Evolutionary conservation across 2,888 invertebrate species (phyloP).

Genomic region (Tortricodes alternella): DNA sequence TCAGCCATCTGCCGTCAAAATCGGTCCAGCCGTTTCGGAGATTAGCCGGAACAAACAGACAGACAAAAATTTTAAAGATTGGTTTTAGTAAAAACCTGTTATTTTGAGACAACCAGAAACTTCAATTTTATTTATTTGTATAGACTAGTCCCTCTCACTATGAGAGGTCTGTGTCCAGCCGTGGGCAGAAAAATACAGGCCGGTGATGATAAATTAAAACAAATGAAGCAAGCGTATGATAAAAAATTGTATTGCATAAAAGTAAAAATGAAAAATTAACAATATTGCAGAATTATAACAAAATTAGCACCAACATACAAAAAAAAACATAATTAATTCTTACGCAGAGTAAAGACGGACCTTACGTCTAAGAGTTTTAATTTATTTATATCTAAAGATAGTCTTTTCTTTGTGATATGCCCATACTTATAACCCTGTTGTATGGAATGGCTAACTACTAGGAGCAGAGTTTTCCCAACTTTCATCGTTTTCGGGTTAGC

Average conservation of each 20-base stretch:
- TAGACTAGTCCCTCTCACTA: too few relatives aligned
- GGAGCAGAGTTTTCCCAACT: neutral
- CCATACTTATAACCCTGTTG: slow-evolving; percentile 26
- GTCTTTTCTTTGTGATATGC: slow-evolving; percentile 30
- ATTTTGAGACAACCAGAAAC: too few relatives aligned
- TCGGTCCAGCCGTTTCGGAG: too few relatives aligned
- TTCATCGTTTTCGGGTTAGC: neutral
- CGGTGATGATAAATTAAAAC: neutral
- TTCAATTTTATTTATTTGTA: too few relatives aligned
- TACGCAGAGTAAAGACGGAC: slow-evolving; percentile 22
- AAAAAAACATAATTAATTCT: slow-evolving; percentile 9
- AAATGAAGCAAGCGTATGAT: neutral
- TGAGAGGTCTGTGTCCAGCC: too few relatives aligned
- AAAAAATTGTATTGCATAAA: slow-evolving; percentile 27
- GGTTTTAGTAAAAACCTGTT: too few relatives aligned
- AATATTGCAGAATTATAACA: slow-evolving; percentile 19
- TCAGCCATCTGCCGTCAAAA: too few relatives aligned
- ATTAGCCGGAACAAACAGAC: too few relatives aligned
- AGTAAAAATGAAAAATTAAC: slow-evolving; percentile 24
- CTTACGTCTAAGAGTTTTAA: slow-evolving; percentile 18
- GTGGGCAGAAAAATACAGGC: neutral
- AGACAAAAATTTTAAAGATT: too few relatives aligned
- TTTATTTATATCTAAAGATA: slow-evolving; percentile 18
- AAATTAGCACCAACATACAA: slow-evolving; percentile 24
- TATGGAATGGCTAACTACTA: slow-evolving; percentile 34